Base-by-base conservation (phyloP, 2,888 invertebrate genomes). In the Dexiosoma caninum region DNA sequence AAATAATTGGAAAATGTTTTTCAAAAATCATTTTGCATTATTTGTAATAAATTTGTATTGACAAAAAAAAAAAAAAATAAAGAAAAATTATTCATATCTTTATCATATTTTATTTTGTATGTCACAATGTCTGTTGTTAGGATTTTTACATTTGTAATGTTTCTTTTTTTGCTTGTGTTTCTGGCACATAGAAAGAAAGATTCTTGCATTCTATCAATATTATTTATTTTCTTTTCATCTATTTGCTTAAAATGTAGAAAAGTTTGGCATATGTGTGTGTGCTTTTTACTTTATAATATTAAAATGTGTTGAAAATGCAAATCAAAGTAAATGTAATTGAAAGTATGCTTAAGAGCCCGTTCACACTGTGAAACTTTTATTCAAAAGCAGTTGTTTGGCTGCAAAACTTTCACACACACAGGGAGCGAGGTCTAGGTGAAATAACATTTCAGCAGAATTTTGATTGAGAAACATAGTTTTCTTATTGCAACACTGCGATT, bases 221-320 rank as follows among this genome's bases (percentile, higher is more conserved):
- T 14, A 49, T 72, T 62, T 72, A 55, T 53, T 44, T 35, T 60
- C 14, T 27, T 37, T 53, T 66, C 37, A 19, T 30, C 55, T 57
- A 70, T 70, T 67, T 67, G 40, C 27, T 53, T 40, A 19, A 40
- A 53, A 67, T 30, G n/a, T 40, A 16, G 21, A 55, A 30, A 23
- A 57, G n/a, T 57, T 35, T 44, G 19, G 10, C 30, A 12, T 30
- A 9, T 53, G 1, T 14, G 12, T 16, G 27, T 51, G 37, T 51
- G 23, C 23, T 51, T 23, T 23, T 57, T 23, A 21, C 35, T 32
- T 19, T 53, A 30, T 10, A 16, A 37, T 51, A 32, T 19, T 3
- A 32, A 53, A 53, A 46, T 40, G 37, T 53, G 40, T 53, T 67
- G 51, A 53, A 66, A 67, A 67, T 67, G 40, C 30, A 67, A 67